A percentile compares a stretch with the other conserved stretches of the same genome.
Evolutionary conservation across 2,113 vertebrate species (phyloP).

Genomic region (Castor canadensis): DNA sequence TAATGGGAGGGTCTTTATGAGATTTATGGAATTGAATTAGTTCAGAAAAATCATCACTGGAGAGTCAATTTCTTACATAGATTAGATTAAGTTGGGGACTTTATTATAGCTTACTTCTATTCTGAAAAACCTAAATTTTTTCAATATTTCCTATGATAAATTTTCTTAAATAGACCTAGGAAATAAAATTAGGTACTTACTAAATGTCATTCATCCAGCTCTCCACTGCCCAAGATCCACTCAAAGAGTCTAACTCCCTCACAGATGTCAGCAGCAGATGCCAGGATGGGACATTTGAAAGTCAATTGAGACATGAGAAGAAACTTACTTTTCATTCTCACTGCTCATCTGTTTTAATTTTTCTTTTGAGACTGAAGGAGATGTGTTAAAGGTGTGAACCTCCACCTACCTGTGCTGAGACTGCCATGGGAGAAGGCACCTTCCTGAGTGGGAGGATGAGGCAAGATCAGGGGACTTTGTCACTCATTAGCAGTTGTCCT

Average conservation of each 20-base stretch:
- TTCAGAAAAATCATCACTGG: not conserved
- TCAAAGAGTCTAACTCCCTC: not conserved
- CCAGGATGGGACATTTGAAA: not conserved
- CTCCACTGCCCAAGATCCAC: too few species aligned
- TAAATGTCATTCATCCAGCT: not conserved
- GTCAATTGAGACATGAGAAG: not conserved
- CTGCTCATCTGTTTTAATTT: not conserved
- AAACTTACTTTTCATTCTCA: not conserved
- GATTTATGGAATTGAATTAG: not conserved
- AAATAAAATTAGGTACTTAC: not conserved
- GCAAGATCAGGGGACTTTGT: not conserved
- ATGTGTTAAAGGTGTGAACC: not conserved
- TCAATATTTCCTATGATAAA: not conserved
- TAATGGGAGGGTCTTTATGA: slow-evolving; percentile 31
- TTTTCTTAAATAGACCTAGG: not conserved
- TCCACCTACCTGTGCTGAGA: not conserved
- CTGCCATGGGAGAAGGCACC: not conserved
- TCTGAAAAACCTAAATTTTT: slow-evolving; percentile 43
- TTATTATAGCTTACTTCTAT: not conserved
- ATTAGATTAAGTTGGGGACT: not conserved
- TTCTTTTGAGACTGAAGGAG: not conserved
- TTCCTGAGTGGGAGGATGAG: not conserved
- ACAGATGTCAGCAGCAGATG: not conserved
- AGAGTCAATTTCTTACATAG: not conserved
- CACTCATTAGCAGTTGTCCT: not conserved